phyloP scores from a whole-genome alignment of 2,888 invertebrate species.

The Spisula solida region DNA sequence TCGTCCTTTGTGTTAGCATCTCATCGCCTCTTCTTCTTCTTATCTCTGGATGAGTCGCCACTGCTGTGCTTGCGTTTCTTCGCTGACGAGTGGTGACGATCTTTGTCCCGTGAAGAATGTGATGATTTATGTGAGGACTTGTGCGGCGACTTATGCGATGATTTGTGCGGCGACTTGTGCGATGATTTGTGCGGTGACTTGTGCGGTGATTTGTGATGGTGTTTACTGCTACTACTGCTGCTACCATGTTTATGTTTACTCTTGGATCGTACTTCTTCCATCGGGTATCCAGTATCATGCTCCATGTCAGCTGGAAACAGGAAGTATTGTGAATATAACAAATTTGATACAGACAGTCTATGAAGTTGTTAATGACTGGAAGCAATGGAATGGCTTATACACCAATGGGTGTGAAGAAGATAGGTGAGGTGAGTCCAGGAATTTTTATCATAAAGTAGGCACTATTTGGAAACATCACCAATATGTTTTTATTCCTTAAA shows the following conservation, averaged over 20 bases:
- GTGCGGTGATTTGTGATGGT: slow-evolving; percentile 38
- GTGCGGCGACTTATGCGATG: slow-evolving; percentile 66
- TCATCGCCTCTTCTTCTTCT: slow-evolving; percentile 75
- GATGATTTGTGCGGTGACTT: slow-evolving; percentile 59
- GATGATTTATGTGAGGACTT: slow-evolving; percentile 58
- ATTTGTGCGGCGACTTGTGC: slow-evolving; percentile 64
- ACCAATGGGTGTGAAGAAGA: too few relatives aligned
- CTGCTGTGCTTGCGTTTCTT: slow-evolving; percentile 74
- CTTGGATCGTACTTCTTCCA: slow-evolving; percentile 33
- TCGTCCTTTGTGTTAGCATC: background rate
- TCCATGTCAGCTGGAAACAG: slow-evolving; percentile 77
- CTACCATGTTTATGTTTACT: slow-evolving; percentile 22
- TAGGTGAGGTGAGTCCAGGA: too few relatives aligned
- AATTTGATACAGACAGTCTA: too few relatives aligned
- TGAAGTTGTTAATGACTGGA: too few relatives aligned
- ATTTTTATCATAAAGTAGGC: too few relatives aligned
- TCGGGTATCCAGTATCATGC: slow-evolving; percentile 66
- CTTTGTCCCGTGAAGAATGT: slow-evolving; percentile 57
- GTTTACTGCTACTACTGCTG: slow-evolving; percentile 30
- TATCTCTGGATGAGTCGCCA: slow-evolving; percentile 66
- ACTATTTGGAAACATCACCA: too few relatives aligned
- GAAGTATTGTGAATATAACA: background rate
- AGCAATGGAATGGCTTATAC: too few relatives aligned
- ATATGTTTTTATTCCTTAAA: too few relatives aligned
- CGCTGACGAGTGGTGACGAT: slow-evolving; percentile 64